Conservation (phyloP, 1,140 invertebrate genomes). For the Trachymyrmex cornetzi region DNA sequence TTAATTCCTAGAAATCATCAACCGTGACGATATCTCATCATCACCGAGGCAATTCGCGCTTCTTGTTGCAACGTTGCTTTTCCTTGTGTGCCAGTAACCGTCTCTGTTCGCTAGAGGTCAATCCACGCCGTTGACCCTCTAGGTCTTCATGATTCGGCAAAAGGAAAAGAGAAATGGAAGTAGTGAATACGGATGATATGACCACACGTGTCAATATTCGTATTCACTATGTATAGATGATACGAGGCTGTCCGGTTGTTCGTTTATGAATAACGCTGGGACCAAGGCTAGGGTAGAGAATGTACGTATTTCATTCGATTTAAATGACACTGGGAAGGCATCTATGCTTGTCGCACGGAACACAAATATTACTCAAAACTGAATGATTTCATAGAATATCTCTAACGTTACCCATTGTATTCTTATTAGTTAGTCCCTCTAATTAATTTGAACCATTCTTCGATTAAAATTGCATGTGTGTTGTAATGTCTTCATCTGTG, state of each 20-base stretch:
- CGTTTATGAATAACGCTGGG: conserved; percentile 27
- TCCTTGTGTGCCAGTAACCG: conserved; percentile 39
- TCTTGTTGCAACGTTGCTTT: conserved; percentile 6
- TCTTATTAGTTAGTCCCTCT: not conserved
- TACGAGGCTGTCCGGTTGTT: conserved; percentile 18
- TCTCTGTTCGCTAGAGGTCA: conserved; percentile 27
- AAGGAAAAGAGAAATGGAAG: not conserved
- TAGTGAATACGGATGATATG: conserved; percentile 8
- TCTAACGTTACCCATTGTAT: not conserved
- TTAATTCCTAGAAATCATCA: conserved; percentile 46
- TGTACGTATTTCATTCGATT: conserved; percentile 7
- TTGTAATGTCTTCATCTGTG: not conserved
- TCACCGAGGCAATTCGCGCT: not conserved
- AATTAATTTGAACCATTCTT: not conserved
- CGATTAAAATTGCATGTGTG: not conserved
- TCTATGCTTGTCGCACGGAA: not conserved
- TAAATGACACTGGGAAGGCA: conserved; percentile 3
- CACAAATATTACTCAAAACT: conserved; percentile 11
- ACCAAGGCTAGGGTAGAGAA: conserved; percentile 47
- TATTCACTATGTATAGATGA: conserved; percentile 11
- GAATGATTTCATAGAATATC: not conserved
- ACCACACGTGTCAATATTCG: conserved; percentile 29
- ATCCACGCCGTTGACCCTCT: conserved; percentile 57
- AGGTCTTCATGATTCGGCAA: conserved; percentile 34
- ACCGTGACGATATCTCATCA: conserved; percentile 21